Conservation (phyloP, 2,113 vertebrate genomes). For the Antidorcas marsupialis region DNA sequence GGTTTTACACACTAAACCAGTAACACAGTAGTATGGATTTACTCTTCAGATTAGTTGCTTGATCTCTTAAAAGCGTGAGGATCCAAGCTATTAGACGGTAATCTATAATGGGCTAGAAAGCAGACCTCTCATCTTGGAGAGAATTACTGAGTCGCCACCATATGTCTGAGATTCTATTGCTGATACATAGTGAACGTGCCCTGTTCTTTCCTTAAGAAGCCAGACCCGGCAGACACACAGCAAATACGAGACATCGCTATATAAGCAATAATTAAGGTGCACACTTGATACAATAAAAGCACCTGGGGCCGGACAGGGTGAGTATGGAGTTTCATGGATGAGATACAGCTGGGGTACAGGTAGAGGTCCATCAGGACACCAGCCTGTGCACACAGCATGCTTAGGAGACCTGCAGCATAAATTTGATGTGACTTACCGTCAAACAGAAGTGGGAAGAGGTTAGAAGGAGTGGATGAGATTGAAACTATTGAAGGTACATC, state of each 20-base stretch:
- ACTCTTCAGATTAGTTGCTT: not conserved
- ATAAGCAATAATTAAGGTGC: not conserved
- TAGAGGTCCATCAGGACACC: not conserved
- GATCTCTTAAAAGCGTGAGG: not conserved
- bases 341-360: not conserved
- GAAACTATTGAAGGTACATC: not conserved
- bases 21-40: not conserved
- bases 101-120: not conserved
- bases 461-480: not conserved
- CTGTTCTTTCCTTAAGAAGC: not conserved
- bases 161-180: not conserved
- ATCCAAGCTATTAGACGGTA: not conserved
- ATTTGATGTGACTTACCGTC: not conserved
- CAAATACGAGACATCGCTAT: not conserved
- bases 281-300: not conserved
- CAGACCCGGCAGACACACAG: not conserved
- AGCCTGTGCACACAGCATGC: not conserved
- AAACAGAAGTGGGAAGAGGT: not conserved
- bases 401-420: not conserved
- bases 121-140: not conserved
- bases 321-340: not conserved
- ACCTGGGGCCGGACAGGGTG: fast-evolving
- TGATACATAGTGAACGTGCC: not conserved
- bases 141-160: not conserved
- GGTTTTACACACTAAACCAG: not conserved